phyloP scores from a whole-genome alignment of 2,113 vertebrate genomes.

The Cygnus buccinator region DNA sequence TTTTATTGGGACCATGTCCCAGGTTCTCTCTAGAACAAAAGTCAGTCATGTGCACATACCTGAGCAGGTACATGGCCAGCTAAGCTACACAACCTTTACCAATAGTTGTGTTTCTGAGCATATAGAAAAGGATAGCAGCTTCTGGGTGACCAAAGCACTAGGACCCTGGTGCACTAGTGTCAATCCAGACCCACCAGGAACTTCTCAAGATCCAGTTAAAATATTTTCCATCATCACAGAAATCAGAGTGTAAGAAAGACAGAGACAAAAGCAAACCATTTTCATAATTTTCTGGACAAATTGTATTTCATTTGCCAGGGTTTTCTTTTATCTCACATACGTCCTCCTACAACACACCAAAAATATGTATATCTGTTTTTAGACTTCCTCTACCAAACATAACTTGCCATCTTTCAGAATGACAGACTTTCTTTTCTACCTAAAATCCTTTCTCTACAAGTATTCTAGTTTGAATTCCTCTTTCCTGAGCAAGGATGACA shows the following conservation, averaged over 20 bases:
- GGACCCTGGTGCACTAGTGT: no score
- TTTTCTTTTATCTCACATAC: background rate
- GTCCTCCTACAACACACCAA: background rate
- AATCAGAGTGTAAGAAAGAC: background rate
- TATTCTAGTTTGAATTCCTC: background rate
- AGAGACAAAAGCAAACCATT: background rate
- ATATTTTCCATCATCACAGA: background rate
- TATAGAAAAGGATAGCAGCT: background rate
- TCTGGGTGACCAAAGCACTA: background rate
- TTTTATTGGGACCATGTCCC: background rate
- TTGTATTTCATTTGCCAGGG: background rate
- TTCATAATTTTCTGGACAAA: background rate
- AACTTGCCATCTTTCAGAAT: background rate
- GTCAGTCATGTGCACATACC: background rate
- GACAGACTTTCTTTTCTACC: background rate
- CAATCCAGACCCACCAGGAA: background rate
- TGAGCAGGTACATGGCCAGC: rapidly evolving
- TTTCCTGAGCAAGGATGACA: background rate
- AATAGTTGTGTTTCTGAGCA: background rate
- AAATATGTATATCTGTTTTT: background rate
- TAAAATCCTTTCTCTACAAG: background rate
- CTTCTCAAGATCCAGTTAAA: background rate
- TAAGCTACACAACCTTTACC: background rate
- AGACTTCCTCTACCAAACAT: background rate
- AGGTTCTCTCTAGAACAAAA: background rate